Evolutionary conservation across 2,888 invertebrate species (phyloP), one percentile per base, ranked within the genome.

Genomic region (Gerris lacustris): DNA sequence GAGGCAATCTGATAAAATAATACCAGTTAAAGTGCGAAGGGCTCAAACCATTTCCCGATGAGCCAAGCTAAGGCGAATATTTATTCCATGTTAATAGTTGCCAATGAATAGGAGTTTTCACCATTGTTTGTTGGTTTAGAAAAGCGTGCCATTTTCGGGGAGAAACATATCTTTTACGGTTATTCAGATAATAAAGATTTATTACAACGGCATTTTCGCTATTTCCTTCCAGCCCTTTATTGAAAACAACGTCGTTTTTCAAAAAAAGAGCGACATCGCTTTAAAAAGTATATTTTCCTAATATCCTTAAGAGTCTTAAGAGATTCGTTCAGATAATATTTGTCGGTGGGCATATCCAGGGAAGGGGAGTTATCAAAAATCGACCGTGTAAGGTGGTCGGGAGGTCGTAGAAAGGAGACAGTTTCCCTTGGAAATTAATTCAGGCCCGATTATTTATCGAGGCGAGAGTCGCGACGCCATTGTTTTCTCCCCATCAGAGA

Each of bases 401-500:
- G 15, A 11, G 11, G 7, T 64, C 7, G 64, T n/a, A 9, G 64
- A n/a, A n/a, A n/a, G 64, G 64, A 64, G 64, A 64, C 64, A 64
- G 55, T 55, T 64, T 64, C 64, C 64, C 64, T 9, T n/a, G 64
- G 64, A 64, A 72, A 74, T 74, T 74, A 74, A 73, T 74, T 72
- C 74, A 66, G 68, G 31, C 63, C 67, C 45, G 66, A 72, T 74
- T 71, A 74, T 74, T 74, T 74, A 74, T 74, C 70, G 74, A 70
- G 64, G 73, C 73, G 74, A 73, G 72, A 68, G 68, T 43, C 66
- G 55, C 45, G 68, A 62, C 55, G 43, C 68, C 68, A 63, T 69
- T 44, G 69, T 69, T 44, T 69, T 18, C 11, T 15, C 63, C 69
- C 63, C 73, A 73, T 73, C 73, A 73, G 70, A 73, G 72, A 70